phyloP scores from a whole-genome alignment of 2,113 vertebrate genomes.

The Odocoileus hemionus region DNA sequence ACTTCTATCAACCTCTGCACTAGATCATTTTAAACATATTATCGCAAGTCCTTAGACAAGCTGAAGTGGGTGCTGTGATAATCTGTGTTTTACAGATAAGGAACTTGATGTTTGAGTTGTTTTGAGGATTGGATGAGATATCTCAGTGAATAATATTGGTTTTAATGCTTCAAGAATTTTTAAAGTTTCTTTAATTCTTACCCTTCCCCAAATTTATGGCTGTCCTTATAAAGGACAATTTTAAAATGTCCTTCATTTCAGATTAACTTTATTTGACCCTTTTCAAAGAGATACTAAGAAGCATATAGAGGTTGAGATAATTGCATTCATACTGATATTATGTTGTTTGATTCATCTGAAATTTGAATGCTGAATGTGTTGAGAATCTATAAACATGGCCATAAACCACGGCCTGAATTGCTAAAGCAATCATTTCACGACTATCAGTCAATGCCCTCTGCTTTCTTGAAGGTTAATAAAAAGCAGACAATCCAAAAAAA shows the following conservation, averaged over 20 bases:
- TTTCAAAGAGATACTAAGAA: slow-evolving; percentile 25
- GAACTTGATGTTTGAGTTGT: not conserved
- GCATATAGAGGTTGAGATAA: not conserved
- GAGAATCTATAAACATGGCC: slow-evolving; percentile 31
- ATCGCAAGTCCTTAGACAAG: not conserved
- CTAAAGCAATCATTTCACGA: slow-evolving; percentile 3
- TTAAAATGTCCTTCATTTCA: not conserved
- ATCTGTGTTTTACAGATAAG: not conserved
- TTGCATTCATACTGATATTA: not conserved
- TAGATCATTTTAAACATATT: not conserved
- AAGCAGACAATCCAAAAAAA: not conserved
- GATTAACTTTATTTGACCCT: not conserved
- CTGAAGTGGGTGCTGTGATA: not conserved
- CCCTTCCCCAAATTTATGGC: not conserved
- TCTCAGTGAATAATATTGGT: not conserved
- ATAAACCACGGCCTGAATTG: not conserved
- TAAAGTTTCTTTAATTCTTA: slow-evolving; percentile 7
- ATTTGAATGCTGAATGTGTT: not conserved
- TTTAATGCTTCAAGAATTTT: not conserved
- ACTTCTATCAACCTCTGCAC: not conserved
- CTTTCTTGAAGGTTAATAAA: slow-evolving; percentile 31
- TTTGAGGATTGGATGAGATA: not conserved
- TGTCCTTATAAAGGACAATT: not conserved
- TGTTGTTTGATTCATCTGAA: not conserved
- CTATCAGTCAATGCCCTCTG: not conserved